Conservation (phyloP, 2,888 invertebrate species). For the Epinotia brunnichana region DNA sequence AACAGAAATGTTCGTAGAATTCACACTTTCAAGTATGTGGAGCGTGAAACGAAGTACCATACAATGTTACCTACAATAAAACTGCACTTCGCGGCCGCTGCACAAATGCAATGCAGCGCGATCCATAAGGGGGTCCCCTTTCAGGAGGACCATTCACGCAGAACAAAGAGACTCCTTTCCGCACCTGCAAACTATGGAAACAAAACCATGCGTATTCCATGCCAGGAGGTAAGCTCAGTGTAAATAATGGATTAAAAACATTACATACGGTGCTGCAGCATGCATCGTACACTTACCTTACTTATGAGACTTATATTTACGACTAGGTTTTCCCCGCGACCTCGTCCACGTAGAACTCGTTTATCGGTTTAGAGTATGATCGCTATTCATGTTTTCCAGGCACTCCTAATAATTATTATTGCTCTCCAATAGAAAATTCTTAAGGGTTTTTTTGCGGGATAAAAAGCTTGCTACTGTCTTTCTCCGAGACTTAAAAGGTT, state of each 20-base stretch:
- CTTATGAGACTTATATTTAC: constrained; percentile 9
- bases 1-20: constrained; percentile 19
- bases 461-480: no score
- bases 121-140: constrained; percentile 47
- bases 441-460: no score
- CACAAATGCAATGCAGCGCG: constrained; percentile 54
- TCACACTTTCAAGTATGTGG: constrained; percentile 27
- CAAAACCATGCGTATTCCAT: constrained; percentile 38
- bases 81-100: constrained; percentile 53
- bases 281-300: background rate
- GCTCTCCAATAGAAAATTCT: no score
- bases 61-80: constrained; percentile 48
- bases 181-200: constrained; percentile 55
- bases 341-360: no score
- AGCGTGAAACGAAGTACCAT: constrained; percentile 35
- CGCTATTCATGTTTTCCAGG: no score
- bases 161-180: constrained; percentile 55
- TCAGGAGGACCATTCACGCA: constrained; percentile 57
- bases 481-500: no score
- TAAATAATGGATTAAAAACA: constrained; percentile 35
- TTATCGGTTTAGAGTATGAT: no score
- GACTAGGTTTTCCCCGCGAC: no score
- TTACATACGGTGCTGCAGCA: constrained; percentile 1
- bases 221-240: constrained; percentile 22
- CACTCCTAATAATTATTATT: no score